These are phyloP conservation scores for Erythrocercus mccallii DNA, from an alignment of 2,113 vertebrate species.

Conservation along the genomic window DNA sequence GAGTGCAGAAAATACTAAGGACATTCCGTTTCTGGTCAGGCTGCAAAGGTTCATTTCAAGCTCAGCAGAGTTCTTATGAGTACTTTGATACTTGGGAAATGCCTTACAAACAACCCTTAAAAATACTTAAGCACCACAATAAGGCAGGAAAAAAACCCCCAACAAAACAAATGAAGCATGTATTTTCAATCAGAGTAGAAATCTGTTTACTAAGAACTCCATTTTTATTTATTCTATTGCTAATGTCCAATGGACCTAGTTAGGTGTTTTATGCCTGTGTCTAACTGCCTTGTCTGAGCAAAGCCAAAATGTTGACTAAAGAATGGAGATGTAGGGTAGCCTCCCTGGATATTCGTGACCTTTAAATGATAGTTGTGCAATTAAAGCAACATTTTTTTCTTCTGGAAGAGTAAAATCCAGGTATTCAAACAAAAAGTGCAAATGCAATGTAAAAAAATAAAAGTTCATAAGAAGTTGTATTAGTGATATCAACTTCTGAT, in stretches of 20 bases:
- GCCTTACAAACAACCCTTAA: neutral
- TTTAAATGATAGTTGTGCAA: neutral
- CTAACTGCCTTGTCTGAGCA: neutral
- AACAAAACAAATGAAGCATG: neutral
- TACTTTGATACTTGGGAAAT: neutral
- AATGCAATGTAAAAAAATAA: neutral
- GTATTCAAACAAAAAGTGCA: neutral
- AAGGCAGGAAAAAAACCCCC: rapidly evolving
- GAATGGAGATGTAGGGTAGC: neutral
- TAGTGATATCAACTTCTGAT: neutral
- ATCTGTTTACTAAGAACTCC: neutral
- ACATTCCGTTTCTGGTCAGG: neutral
- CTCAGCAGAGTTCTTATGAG: neutral
- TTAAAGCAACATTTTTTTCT: neutral
- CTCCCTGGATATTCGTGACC: neutral
- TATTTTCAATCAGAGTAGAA: neutral
- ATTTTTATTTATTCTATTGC: too few relatives aligned
- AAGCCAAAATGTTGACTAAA: neutral
- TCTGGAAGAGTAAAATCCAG: neutral
- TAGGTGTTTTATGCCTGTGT: too few relatives aligned
- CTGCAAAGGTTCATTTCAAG: neutral
- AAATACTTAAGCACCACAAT: neutral
- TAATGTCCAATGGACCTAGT: too few relatives aligned
- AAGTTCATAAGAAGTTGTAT: neutral
- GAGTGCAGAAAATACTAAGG: neutral